phyloP scores from a whole-genome alignment of 2,797 vertebrate species.

The Taenioides sp. region DNA sequence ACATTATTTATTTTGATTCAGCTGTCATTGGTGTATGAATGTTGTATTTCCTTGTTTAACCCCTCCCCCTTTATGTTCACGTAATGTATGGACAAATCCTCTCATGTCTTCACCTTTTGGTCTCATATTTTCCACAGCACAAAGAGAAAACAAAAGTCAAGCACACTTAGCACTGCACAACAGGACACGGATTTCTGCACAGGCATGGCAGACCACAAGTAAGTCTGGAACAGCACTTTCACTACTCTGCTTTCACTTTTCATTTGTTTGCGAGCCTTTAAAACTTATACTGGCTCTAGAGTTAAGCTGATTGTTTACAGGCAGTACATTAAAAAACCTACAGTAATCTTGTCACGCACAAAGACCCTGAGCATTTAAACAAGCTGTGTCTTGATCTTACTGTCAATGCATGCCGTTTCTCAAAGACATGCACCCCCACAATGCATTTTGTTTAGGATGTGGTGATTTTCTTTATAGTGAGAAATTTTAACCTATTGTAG shows the following conservation, averaged over 20 bases:
- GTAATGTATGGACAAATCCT: slow-evolving; percentile 13
- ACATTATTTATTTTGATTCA: too few relatives aligned
- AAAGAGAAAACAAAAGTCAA: slow-evolving; percentile 66
- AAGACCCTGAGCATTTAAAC: slow-evolving; percentile 20
- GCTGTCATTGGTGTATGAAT: slow-evolving; percentile 9
- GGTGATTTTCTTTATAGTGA: neutral
- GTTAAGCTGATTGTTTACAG: slow-evolving; percentile 39
- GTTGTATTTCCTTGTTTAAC: slow-evolving; percentile 10
- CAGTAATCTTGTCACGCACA: slow-evolving; percentile 15
- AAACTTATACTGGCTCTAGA: neutral
- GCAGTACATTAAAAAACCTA: slow-evolving; percentile 20
- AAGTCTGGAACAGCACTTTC: slow-evolving; percentile 45
- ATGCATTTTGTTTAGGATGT: slow-evolving; percentile 7
- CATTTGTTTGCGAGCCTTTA: slow-evolving; percentile 26
- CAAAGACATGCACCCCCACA: slow-evolving; percentile 11
- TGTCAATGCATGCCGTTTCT: slow-evolving; percentile 17
- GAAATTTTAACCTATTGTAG: neutral
- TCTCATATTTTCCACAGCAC: slow-evolving; percentile 70
- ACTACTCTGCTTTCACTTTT: slow-evolving; percentile 16
- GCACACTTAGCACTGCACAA: slow-evolving; percentile 52
- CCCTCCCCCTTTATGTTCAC: neutral
- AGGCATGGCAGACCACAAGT: slow-evolving; percentile 74
- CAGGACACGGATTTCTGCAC: slow-evolving; percentile 56
- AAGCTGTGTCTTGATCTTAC: slow-evolving; percentile 37
- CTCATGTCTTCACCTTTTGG: slow-evolving; percentile 35